Conservation (phyloP, 1,140 invertebrate species). For the Littorina saxatilis region DNA sequence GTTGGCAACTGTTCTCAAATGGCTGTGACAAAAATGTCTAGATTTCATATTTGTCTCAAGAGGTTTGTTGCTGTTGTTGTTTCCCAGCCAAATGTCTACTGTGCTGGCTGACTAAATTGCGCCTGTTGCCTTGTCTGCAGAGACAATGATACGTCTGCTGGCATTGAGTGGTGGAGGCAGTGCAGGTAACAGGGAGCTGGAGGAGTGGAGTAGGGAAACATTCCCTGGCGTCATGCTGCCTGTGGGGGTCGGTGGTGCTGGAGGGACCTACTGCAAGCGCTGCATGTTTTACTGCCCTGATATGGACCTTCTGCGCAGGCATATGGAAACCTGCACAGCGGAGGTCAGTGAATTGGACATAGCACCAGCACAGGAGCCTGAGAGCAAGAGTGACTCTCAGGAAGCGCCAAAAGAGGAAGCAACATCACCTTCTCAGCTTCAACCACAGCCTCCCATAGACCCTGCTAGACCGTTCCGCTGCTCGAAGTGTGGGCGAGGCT, state of each 20-base stretch:
- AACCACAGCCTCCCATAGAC: neutral
- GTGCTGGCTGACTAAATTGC: neutral
- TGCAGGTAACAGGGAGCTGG: neutral
- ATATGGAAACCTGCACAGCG: neutral
- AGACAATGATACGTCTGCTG: neutral
- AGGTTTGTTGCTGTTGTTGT: neutral
- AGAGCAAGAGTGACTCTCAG: neutral
- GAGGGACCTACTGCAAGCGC: constrained; percentile 26
- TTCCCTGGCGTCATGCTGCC: neutral
- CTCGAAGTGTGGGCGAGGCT: constrained; percentile 33
- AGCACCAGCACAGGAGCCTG: neutral
- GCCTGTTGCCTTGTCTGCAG: constrained; percentile 21
- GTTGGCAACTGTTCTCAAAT: no score
- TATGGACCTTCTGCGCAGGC: neutral
- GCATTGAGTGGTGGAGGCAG: neutral
- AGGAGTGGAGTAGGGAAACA: neutral
- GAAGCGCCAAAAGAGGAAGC: neutral
- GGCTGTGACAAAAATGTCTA: no score
- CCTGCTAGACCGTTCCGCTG: constrained; percentile 32
- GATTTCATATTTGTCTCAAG: no score
- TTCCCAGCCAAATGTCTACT: neutral
- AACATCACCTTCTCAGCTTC: neutral
- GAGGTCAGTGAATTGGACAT: neutral
- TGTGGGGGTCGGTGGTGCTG: neutral
- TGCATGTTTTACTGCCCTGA: constrained; percentile 32